These are phyloP conservation scores for Rhadinocentrus ornatus DNA, from an alignment of 2,797 vertebrate species.

Conservation along the genomic window DNA sequence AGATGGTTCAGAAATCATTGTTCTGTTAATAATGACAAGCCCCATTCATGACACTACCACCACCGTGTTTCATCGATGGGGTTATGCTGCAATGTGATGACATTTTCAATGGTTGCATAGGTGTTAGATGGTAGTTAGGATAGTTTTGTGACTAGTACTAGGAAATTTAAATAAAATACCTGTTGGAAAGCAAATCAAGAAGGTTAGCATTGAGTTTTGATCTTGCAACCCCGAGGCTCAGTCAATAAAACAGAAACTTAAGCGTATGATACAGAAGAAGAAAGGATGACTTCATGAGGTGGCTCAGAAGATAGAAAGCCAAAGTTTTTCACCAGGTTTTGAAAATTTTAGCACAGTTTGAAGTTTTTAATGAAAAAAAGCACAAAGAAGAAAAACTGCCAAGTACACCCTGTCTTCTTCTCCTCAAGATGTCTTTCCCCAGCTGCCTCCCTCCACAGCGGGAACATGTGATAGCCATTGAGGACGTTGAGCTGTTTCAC, in stretches of 20 bases:
- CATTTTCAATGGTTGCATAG: not conserved
- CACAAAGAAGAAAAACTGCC: conserved; percentile 29
- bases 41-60: not conserved
- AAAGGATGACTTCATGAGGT: not conserved
- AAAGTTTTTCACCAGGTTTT: conserved; percentile 12
- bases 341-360: conserved; percentile 18
- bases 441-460: conserved; percentile 66
- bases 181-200: too few species aligned
- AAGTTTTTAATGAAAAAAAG: conserved; percentile 30
- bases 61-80: not conserved
- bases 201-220: not conserved
- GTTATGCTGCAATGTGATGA: not conserved
- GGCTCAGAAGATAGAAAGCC: conserved; percentile 6
- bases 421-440: conserved; percentile 62
- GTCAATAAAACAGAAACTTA: not conserved
- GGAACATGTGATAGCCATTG: conserved; percentile 81
- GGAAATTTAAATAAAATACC: not conserved
- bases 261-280: not conserved
- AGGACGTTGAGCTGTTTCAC: conserved; percentile 72
- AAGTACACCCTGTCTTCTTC: conserved; percentile 40
- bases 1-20: not conserved
- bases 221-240: not conserved
- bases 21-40: not conserved
- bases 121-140: not conserved
- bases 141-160: not conserved